Evolutionary conservation across 2,888 invertebrate genomes (phyloP).

Genomic region (Sipha maydis): DNA sequence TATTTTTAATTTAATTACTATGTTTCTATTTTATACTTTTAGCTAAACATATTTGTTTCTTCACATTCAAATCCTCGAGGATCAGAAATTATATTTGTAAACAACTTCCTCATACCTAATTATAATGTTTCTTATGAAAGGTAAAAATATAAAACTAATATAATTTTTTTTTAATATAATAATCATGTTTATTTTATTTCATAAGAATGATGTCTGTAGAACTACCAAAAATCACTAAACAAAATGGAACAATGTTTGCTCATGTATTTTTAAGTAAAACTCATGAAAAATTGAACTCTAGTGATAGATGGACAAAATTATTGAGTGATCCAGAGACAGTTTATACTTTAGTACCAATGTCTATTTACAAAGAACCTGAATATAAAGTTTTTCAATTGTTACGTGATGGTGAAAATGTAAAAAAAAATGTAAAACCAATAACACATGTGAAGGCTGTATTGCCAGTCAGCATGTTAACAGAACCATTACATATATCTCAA

Average conservation of each 20-base stretch:
- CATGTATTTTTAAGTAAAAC: constrained; percentile 73
- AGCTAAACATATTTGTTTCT: constrained; percentile 78
- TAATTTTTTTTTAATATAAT: constrained; percentile 18
- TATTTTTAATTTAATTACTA: neutral
- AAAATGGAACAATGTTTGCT: constrained; percentile 86
- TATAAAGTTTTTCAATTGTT: constrained; percentile 75
- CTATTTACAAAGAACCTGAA: constrained; percentile 63
- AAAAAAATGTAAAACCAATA: constrained; percentile 69
- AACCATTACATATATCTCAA: constrained; percentile 75
- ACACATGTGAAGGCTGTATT: constrained; percentile 81
- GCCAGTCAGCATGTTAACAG: constrained; percentile 81
- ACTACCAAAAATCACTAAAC: constrained; percentile 79
- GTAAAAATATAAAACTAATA: constrained; percentile 69
- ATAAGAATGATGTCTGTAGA: constrained; percentile 76
- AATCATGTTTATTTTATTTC: constrained; percentile 14
- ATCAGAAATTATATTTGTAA: constrained; percentile 73
- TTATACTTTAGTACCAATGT: constrained; percentile 64
- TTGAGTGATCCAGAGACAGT: constrained; percentile 64
- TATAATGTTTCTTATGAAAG: constrained; percentile 72
- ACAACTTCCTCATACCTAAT: constrained; percentile 75
- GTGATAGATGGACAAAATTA: constrained; percentile 59
- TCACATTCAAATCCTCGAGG: constrained; percentile 72
- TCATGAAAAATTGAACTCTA: constrained; percentile 16
- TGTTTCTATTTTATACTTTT: constrained; percentile 60
- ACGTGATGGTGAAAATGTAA: constrained; percentile 68